phyloP scores from a whole-genome alignment of 2,113 vertebrate genomes.

The Podarcis raffonei region DNA sequence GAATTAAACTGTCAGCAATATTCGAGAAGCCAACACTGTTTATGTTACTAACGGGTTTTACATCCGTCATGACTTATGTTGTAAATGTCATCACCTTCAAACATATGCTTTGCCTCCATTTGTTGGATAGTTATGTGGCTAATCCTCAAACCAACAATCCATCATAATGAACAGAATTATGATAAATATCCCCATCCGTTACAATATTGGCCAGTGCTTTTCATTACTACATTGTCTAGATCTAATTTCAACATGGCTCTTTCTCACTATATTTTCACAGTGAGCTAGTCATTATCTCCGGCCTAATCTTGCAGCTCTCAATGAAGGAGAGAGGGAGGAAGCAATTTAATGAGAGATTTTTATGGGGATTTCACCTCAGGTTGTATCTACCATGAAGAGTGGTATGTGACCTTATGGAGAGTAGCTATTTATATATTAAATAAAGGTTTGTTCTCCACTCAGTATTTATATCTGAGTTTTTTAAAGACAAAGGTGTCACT shows the following conservation, averaged over 20 bases:
- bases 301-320: not conserved
- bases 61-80: not conserved
- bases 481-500: not conserved
- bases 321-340: not conserved
- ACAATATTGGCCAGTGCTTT: not conserved
- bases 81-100: not conserved
- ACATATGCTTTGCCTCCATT: constrained; percentile 23
- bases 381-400: fast-evolving
- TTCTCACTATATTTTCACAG: not conserved
- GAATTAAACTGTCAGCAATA: not conserved
- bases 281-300: fast-evolving
- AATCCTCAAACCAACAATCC: constrained; percentile 18
- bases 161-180: constrained; percentile 5
- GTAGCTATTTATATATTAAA: not conserved
- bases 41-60: not conserved
- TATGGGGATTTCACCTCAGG: fast-evolving
- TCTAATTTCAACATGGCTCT: not conserved
- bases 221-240: not conserved
- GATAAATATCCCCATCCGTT: constrained; percentile 7
- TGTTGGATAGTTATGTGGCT: constrained; percentile 4
- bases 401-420: not conserved
- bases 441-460: not conserved
- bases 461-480: not conserved
- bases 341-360: fast-evolving
- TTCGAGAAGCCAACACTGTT: not conserved